A percentile compares a stretch with the other conserved stretches of the same genome.
phyloP scores from a whole-genome alignment of 2,113 vertebrate species.

The Lipotes vexillifer region DNA sequence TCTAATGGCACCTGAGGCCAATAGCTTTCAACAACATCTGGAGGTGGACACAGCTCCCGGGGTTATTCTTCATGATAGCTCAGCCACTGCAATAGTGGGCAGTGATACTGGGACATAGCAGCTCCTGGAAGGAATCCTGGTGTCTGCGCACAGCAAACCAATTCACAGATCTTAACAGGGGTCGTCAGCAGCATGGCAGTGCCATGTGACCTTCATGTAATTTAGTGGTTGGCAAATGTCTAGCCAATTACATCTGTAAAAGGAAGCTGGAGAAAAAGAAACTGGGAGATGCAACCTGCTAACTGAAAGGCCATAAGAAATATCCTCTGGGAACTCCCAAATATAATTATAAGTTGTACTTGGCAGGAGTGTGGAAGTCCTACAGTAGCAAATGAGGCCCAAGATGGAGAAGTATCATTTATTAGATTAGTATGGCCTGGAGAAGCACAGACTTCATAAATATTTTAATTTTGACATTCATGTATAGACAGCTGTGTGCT shows the following conservation, averaged over 20 bases:
- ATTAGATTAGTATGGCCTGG: background rate
- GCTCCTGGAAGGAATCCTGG: background rate
- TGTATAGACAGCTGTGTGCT: background rate
- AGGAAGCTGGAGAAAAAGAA: background rate
- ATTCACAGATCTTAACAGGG: background rate
- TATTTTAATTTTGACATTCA: conserved; percentile 37
- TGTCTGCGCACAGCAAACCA: background rate
- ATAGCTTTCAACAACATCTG: background rate
- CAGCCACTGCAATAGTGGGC: background rate
- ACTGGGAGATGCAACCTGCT: background rate
- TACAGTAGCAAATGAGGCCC: background rate
- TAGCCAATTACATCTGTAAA: background rate
- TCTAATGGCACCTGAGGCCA: background rate
- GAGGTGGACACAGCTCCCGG: background rate
- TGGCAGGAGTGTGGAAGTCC: background rate
- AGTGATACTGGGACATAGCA: background rate
- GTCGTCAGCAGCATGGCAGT: background rate
- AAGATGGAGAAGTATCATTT: background rate
- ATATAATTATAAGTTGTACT: background rate
- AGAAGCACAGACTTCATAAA: background rate
- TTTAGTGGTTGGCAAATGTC: background rate
- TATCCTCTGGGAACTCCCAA: background rate
- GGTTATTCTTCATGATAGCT: background rate
- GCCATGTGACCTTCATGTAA: background rate
- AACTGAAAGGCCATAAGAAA: background rate